Percentiles rank a stretch among this genome's conserved stretches.
phyloP scores from a whole-genome alignment of 2,797 vertebrate genomes.

The Dermochelys coriacea region DNA sequence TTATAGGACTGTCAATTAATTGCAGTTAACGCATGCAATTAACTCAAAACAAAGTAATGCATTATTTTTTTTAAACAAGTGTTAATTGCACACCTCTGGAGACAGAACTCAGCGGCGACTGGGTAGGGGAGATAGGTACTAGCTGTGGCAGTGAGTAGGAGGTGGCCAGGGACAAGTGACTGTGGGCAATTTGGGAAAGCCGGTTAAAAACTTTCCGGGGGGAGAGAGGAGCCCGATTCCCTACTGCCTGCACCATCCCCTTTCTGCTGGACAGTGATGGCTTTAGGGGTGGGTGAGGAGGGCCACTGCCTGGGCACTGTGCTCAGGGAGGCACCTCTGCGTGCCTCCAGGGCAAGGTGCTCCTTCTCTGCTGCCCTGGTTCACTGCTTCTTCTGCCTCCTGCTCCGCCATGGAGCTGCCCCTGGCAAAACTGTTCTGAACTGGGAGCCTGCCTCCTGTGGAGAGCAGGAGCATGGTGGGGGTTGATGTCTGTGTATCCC shows the following conservation, averaged over 20 bases:
- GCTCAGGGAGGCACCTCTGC: not conserved
- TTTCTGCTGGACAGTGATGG: too few species aligned
- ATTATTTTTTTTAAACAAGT: not conserved
- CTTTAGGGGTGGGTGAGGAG: too few species aligned
- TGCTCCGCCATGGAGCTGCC: not conserved
- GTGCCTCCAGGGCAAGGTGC: not conserved
- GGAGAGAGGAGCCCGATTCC: too few species aligned
- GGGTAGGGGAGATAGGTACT: too few species aligned
- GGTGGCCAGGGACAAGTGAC: too few species aligned
- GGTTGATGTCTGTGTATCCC: not conserved
- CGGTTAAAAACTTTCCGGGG: too few species aligned
- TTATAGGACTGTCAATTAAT: not conserved
- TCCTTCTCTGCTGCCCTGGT: not conserved
- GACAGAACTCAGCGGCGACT: too few species aligned
- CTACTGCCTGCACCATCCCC: too few species aligned
- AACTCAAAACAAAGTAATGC: not conserved
- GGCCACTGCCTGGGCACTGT: not conserved
- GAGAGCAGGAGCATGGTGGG: not conserved
- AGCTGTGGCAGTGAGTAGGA: too few species aligned
- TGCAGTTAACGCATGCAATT: not conserved
- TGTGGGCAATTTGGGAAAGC: too few species aligned
- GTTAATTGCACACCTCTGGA: too few species aligned
- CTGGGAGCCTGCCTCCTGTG: not conserved
- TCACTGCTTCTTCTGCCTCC: not conserved
- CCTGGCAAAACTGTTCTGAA: not conserved